A percentile compares a stretch with the other conserved stretches of the same genome.
phyloP scores from a whole-genome alignment of 1,140 invertebrate genomes.

The Odontomachus brunneus region DNA sequence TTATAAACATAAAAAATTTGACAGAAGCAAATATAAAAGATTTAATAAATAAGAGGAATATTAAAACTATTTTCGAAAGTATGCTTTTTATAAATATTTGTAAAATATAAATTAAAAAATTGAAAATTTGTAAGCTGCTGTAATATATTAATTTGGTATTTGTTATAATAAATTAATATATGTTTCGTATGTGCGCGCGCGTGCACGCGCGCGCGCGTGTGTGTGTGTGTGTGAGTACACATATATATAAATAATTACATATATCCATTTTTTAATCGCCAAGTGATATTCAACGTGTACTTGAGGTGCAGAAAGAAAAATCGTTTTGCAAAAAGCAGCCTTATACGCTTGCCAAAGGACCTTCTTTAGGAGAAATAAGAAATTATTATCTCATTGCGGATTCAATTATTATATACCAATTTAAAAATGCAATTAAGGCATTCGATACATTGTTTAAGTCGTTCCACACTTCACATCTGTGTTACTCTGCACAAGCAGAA shows the following conservation, averaged over 20 bases:
- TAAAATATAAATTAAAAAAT: not conserved
- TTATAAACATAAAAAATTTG: not conserved
- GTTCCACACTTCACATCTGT: conserved; percentile 6
- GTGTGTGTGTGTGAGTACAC: too few species aligned
- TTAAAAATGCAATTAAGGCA: not conserved
- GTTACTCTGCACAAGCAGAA: not conserved
- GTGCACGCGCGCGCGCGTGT: too few species aligned
- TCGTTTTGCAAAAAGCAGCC: not conserved
- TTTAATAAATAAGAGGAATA: conserved; percentile 1
- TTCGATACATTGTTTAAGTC: conserved; percentile 14
- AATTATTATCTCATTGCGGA: conserved; percentile 2
- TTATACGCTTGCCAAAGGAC: not conserved
- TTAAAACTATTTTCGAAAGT: conserved; percentile 1
- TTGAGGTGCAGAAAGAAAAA: conserved; percentile 1
- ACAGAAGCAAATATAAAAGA: not conserved
- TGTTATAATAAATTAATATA: not conserved
- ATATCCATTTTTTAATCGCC: conserved; percentile 8
- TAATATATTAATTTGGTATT: not conserved
- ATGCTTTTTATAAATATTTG: not conserved
- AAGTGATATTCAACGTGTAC: conserved; percentile 2
- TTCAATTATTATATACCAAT: not conserved
- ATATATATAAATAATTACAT: not conserved
- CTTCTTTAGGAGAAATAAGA: not conserved
- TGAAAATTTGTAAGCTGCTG: not conserved
- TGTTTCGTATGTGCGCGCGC: not conserved